These are phyloP conservation scores for Temnothorax ravouxi DNA, from an alignment of 2,888 invertebrate species.

Conservation along the genomic window DNA sequence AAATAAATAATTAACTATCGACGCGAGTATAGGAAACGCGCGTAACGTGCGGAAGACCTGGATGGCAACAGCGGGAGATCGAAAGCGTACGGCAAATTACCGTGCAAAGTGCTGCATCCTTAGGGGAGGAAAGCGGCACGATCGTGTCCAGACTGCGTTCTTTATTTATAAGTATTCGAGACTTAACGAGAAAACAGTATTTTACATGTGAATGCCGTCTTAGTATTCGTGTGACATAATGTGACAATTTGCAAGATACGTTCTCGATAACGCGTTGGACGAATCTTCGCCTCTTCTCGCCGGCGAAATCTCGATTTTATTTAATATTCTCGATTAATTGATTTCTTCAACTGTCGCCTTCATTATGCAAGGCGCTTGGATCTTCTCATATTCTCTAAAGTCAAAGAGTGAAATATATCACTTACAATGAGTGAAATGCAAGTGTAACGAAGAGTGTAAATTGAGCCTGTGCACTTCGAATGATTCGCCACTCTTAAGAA, in stretches of 20 bases:
- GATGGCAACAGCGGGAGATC: slow-evolving; percentile 15
- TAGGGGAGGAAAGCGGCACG: background rate
- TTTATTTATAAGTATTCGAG: slow-evolving; percentile 54
- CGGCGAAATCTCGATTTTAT: background rate
- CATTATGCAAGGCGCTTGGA: background rate
- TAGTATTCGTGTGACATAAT: slow-evolving; percentile 13
- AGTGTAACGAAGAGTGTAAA: too few relatives aligned
- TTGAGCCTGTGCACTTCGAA: too few relatives aligned
- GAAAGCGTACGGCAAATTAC: slow-evolving; percentile 12
- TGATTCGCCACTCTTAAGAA: too few relatives aligned
- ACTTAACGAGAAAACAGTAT: slow-evolving; percentile 53
- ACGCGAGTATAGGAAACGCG: slow-evolving; percentile 2
- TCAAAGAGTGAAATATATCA: too few relatives aligned
- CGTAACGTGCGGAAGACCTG: background rate
- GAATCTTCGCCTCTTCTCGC: background rate
- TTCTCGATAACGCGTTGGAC: background rate
- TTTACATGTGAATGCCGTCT: slow-evolving; percentile 26
- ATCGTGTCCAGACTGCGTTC: slow-evolving; percentile 20
- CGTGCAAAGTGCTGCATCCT: slow-evolving; percentile 13
- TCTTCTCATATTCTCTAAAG: background rate
- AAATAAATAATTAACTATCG: slow-evolving; percentile 62
- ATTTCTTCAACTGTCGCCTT: too few relatives aligned
- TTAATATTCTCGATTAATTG: background rate
- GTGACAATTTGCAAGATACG: background rate
- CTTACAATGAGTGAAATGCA: too few relatives aligned